phyloP scores from a whole-genome alignment of 2,888 invertebrate species.

The Plemyria rubiginata region DNA sequence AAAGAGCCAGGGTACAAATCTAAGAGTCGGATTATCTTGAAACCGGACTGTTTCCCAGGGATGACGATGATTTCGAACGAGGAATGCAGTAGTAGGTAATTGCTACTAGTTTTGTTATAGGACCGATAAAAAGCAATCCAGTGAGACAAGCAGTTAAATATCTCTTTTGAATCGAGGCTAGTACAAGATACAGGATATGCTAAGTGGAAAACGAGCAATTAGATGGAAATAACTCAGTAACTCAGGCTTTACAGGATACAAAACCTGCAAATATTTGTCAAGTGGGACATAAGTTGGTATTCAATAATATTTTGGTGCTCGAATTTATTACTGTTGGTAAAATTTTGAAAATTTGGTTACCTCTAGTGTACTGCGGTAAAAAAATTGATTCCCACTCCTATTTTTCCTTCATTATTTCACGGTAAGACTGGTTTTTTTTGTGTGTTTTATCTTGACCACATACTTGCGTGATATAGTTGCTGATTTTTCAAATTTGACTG shows the following conservation, averaged over 20 bases:
- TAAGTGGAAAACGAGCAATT: constrained; percentile 3
- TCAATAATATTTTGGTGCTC: no score
- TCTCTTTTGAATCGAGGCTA: constrained; percentile 9
- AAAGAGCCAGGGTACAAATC: background rate
- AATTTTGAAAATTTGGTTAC: no score
- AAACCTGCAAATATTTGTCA: no score
- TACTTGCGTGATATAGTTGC: no score
- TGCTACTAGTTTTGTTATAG: constrained; percentile 15
- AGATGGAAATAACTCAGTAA: background rate
- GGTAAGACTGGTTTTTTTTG: background rate
- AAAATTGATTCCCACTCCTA: no score
- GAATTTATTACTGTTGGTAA: no score
- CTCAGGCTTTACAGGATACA: background rate
- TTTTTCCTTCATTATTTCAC: background rate
- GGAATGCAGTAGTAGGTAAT: constrained; percentile 12
- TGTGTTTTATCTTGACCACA: no score
- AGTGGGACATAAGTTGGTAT: no score
- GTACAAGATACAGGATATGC: constrained; percentile 1
- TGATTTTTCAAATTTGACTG: no score
- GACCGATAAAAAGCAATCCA: constrained; percentile 3
- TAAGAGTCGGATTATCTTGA: background rate
- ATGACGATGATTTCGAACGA: constrained; percentile 1
- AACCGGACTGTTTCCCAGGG: background rate
- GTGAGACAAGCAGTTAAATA: background rate
- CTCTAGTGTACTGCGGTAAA: no score